Percentiles rank a stretch among this genome's conserved stretches.
Evolutionary conservation across 2,797 vertebrate species (phyloP).

Genomic region (Petrocephalus sullivani): DNA sequence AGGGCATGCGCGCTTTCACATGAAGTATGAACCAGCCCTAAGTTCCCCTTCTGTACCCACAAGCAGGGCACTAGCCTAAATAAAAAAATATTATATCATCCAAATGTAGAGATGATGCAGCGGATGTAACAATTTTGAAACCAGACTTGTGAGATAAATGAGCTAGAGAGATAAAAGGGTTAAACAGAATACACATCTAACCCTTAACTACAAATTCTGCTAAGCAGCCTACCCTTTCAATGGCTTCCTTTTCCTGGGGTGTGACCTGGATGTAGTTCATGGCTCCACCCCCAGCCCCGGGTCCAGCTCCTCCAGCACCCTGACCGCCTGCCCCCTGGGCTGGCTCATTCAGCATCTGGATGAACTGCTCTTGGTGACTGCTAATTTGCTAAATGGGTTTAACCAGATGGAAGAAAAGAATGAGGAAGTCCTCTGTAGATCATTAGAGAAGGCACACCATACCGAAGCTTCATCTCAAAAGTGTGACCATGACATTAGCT

Average conservation of each 20-base stretch:
- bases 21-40: neutral
- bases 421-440: neutral
- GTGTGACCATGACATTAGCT: neutral
- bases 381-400: slow-evolving; percentile 78
- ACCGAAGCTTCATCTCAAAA: neutral
- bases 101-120: neutral
- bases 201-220: neutral
- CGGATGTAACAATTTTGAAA: neutral
- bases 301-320: slow-evolving; percentile 42
- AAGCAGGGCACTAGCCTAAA: neutral
- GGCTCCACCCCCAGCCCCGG: slow-evolving; percentile 42
- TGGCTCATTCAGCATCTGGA: slow-evolving; percentile 95
- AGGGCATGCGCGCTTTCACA: neutral
- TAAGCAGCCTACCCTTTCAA: slow-evolving; percentile 82
- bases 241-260: slow-evolving; percentile 96
- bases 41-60: neutral
- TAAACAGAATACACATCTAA: neutral
- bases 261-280: slow-evolving; percentile 97
- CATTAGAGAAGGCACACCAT: neutral
- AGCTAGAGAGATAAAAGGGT: neutral
- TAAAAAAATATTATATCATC: neutral
- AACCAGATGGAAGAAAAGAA: neutral
- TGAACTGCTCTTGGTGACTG: slow-evolving; percentile 91
- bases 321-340: slow-evolving; percentile 69
- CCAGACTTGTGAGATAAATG: too few relatives aligned